Evolutionary conservation across 2,888 invertebrate species (phyloP), one percentile per base, ranked within the genome.

Genomic region (Erebia palarica): DNA sequence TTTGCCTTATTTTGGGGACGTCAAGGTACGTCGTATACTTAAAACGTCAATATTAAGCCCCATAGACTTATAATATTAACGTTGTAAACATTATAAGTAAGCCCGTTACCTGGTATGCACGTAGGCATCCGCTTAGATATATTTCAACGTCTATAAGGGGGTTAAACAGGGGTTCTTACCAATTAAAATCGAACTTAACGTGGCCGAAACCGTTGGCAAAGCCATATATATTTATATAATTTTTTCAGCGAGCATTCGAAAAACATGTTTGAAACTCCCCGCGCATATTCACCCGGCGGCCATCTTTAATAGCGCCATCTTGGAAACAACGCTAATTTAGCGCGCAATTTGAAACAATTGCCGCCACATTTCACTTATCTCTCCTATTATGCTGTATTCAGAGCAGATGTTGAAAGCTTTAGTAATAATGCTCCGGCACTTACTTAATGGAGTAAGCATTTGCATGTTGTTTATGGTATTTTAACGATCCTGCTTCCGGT

Each of bases 231-330:
- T 7, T 36, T 7, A 7, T 27, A 5, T 36, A 2, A 47, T 11
- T 13, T 47, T 27, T 18, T 16, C 7, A 61, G 47, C 5, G 14
- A 64, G 14, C 3, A 42, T 18, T 55, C 55, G 16, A 42, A 55
- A 42, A 65, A 16, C 11, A 27, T 9, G n/a, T 65, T 55, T 16
- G 11, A 65, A 65, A 36, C 9, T 3, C 27, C 61, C 16, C 21
- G 65, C 53, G 65, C 65, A 53, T 65, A 53, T 53, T 53, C 36
- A 14, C 55, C 42, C 13, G 53, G 47, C 63, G 63, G 63, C 63
- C 63, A 63, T 63, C 65, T 65, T 55, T 65, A 65, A 65, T 65
- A 55, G 65, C 65, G 65, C 65, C 65, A 65, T 65, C 65, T 65
- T 65, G 65, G 53, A 65, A 65, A 65, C 55, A 65, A 65, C 65